Evolutionary conservation across 2,888 invertebrate species (phyloP), one percentile per base, ranked within the genome.

Genomic region (Cryptophagus acutangulus): DNA sequence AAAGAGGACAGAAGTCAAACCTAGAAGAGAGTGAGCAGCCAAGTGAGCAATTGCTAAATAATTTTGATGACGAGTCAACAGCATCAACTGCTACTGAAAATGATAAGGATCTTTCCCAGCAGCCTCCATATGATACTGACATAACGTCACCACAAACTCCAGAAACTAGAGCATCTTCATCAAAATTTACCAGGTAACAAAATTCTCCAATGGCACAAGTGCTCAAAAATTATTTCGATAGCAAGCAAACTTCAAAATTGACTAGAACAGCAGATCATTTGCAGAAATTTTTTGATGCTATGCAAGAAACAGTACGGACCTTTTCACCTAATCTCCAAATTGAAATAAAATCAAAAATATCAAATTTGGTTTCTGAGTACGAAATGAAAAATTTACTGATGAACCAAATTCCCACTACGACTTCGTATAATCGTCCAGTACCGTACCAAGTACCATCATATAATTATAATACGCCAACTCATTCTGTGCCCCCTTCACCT

Each of bases 241-340:
- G 14, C 17, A 40, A 30, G 26, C 17, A 44, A 17, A n/a, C n/a
- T n/a, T 14, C 30, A 35, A 16, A 37, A 39, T 14, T 14, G n/a
- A 3, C n/a, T 15, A 16, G 25, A 45, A 38, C 31, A 20, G 36
- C 31, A 13, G 35, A 46, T 17, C 36, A 39, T 18, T 24, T 46
- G 10, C 18, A 34, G 24, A 36, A 46, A 28, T 43, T 39, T 37
- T 46, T 46, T 43, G 40, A 46, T 16, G 38, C 35, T 16, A 46
- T 42, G 43, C 40, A 43, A 16, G 34, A 38, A 33, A 36, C 39
- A 13, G 42, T 40, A 20, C 26, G 38, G 30, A 38, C 42, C 10
- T 43, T 42, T 36, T 33, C 40, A 40, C 40, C 40, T 13, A 28
- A 10, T 34, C 36, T 43, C 33, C 40, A 43, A 39, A 43, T 43